phyloP scores from a whole-genome alignment of 2,113 vertebrate species.

The Amia ocellicauda region DNA sequence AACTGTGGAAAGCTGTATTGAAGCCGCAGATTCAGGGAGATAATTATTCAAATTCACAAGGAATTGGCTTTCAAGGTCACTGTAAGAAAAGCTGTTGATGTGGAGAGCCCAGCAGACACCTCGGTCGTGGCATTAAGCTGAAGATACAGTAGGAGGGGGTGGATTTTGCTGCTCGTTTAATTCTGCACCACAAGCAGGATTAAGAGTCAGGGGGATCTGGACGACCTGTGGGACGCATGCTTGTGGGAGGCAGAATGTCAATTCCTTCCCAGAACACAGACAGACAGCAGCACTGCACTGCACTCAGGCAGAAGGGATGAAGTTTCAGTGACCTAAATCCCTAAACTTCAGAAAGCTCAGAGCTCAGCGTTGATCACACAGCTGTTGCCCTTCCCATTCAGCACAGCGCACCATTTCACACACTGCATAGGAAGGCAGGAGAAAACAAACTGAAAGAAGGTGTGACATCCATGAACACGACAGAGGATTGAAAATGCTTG shows the following conservation, averaged over 20 bases:
- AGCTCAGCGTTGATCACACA: too few species aligned
- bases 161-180: not conserved
- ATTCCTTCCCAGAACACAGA: not conserved
- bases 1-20: too few species aligned
- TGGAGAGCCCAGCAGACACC: not conserved
- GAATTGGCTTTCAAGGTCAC: too few species aligned
- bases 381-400: too few species aligned
- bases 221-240: not conserved
- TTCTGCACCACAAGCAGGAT: not conserved
- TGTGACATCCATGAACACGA: slow-evolving; percentile 26
- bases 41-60: too few species aligned
- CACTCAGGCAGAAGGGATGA: not conserved
- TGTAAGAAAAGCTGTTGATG: too few species aligned
- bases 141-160: not conserved
- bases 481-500: slow-evolving; percentile 30
- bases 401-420: too few species aligned
- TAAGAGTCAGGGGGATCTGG: too few species aligned
- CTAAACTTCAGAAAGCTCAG: too few species aligned
- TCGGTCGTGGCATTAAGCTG: not conserved
- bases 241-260: not conserved
- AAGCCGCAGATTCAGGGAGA: too few species aligned
- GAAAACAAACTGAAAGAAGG: not conserved
- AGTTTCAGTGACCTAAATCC: not conserved
- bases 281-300: not conserved
- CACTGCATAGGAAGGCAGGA: too few species aligned